phyloP scores from a whole-genome alignment of 1,140 invertebrate species.

The Apis dorsata region DNA sequence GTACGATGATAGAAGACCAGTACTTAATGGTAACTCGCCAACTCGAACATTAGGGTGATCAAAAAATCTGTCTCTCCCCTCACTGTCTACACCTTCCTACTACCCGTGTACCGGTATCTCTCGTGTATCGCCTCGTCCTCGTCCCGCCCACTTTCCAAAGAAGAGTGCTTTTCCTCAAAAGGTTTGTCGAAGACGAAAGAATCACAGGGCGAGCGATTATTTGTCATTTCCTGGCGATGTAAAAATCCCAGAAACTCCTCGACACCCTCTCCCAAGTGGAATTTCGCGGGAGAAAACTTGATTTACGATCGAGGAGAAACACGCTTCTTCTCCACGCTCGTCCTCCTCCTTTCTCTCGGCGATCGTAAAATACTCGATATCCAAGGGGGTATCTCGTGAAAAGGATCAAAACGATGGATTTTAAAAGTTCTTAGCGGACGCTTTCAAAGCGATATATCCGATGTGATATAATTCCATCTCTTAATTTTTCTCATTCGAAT shows the following conservation, averaged over 20 bases:
- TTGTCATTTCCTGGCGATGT: constrained; percentile 57
- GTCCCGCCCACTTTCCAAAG: neutral
- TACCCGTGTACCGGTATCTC: neutral
- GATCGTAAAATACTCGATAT: constrained; percentile 57
- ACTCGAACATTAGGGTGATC: constrained; percentile 28
- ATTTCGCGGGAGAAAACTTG: constrained; percentile 50
- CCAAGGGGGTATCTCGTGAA: neutral
- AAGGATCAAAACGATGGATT: constrained; percentile 30
- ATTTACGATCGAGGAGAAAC: constrained; percentile 50
- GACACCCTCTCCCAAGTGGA: constrained; percentile 38
- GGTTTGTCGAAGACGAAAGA: constrained; percentile 29
- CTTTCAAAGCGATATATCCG: neutral
- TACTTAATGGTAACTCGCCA: constrained; percentile 46
- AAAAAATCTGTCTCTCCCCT: constrained; percentile 34
- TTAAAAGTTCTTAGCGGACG: constrained; percentile 25
- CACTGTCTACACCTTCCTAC: constrained; percentile 22
- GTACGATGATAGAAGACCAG: constrained; percentile 55
- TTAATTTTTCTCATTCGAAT: too few species aligned
- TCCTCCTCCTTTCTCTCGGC: constrained; percentile 7
- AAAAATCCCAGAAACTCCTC: constrained; percentile 52
- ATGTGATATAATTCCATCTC: too few species aligned
- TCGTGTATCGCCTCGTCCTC: neutral
- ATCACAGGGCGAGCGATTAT: constrained; percentile 47
- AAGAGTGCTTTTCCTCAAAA: neutral
- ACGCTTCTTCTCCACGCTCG: constrained; percentile 22